Conservation (phyloP, 2,888 invertebrate species). For the Cantharis lateralis region DNA sequence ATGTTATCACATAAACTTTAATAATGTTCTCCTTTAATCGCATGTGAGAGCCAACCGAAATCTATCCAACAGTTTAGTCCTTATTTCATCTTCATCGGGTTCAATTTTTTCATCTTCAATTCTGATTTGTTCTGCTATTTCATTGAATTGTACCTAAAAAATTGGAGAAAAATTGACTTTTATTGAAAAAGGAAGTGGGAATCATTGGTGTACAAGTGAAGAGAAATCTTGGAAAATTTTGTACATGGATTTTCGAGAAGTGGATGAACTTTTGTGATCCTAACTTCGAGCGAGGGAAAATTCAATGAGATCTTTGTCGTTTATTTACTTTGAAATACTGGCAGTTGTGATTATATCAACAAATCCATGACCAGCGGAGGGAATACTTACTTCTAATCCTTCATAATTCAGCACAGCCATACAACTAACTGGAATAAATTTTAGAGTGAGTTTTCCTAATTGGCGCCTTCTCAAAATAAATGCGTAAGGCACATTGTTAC, state of each 20-base stretch:
- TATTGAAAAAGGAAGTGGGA: no score
- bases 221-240: no score
- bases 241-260: no score
- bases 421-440: constrained; percentile 65
- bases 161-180: no score
- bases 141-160: neutral
- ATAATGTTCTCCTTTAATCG: neutral
- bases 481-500: constrained; percentile 61
- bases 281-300: no score
- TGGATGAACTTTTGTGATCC: no score
- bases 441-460: constrained; percentile 62
- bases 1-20: neutral
- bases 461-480: constrained; percentile 63
- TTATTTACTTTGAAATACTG: no score
- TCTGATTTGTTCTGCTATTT: neutral
- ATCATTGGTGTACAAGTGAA: no score
- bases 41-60: constrained; percentile 10
- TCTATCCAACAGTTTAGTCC: constrained; percentile 5
- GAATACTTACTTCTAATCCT: constrained; percentile 59
- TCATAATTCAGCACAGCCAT: constrained; percentile 67
- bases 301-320: no score
- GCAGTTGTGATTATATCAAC: no score
- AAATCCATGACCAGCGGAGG: neutral
- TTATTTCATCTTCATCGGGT: neutral
- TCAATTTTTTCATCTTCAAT: neutral